Evolutionary conservation across 2,113 vertebrate genomes (phyloP).

Genomic region (Euleptes europaea): DNA sequence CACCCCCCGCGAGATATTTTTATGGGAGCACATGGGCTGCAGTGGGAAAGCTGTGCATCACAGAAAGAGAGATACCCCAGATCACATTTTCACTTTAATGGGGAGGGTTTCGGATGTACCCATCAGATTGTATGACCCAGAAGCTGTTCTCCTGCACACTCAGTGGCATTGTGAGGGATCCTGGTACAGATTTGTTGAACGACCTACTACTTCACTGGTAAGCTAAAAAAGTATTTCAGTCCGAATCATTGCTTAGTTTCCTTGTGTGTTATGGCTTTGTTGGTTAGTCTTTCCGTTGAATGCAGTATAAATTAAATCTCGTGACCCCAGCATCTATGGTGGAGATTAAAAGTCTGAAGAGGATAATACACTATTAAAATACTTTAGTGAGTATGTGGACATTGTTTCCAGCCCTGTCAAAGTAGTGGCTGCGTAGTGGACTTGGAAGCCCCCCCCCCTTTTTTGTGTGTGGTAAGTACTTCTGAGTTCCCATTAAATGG

Average conservation of each 20-base stretch:
- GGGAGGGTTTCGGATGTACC: no score
- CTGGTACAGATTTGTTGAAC: not conserved
- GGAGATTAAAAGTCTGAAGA: not conserved
- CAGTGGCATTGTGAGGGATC: not conserved
- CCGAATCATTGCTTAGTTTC: not conserved
- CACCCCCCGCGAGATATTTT: no score
- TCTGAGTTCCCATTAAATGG: slow-evolving; percentile 9
- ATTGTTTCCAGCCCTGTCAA: not conserved
- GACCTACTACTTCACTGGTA: not conserved
- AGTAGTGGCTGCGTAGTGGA: not conserved
- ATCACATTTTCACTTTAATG: no score
- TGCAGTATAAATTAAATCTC: not conserved
- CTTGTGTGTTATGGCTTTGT: not conserved
- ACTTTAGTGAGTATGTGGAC: not conserved
- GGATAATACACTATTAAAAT: fast-evolving
- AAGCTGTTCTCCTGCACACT: no score
- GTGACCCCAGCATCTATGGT: not conserved
- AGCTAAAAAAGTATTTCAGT: no score
- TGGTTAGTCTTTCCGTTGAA: not conserved
- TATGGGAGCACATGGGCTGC: no score
- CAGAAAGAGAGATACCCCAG: no score
- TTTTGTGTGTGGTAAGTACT: not conserved
- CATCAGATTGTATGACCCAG: no score
- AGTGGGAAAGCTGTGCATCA: no score
- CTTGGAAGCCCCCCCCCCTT: not conserved